phyloP scores from a whole-genome alignment of 1,140 invertebrate species.

The Bombus polaris region DNA sequence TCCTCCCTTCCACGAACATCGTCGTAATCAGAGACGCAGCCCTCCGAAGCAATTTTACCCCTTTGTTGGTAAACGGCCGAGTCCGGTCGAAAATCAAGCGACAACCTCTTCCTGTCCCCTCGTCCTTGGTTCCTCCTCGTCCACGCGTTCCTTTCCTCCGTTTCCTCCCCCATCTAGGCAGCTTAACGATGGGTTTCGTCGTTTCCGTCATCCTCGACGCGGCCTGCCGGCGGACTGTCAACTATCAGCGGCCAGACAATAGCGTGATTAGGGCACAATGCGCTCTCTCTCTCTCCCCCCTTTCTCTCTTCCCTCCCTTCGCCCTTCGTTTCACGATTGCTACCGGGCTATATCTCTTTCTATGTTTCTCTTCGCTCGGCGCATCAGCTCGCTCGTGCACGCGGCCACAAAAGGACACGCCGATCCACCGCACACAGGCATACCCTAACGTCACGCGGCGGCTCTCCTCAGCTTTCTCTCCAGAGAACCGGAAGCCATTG shows the following conservation, averaged over 20 bases:
- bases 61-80: constrained; percentile 56
- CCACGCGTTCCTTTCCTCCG: constrained; percentile 1
- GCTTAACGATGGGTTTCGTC: constrained; percentile 50
- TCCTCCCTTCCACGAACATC: background rate
- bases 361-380: background rate
- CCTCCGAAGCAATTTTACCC: constrained; percentile 61
- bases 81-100: constrained; percentile 47
- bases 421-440: background rate
- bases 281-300: constrained; percentile 4
- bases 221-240: constrained; percentile 49
- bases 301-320: background rate
- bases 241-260: constrained; percentile 70
- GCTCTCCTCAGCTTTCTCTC: constrained; percentile 13
- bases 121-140: background rate
- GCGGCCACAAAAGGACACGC: constrained; percentile 32
- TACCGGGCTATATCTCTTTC: constrained; percentile 15
- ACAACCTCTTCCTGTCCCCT: background rate
- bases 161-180: background rate
- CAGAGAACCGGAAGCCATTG: constrained; percentile 67
- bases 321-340: background rate
- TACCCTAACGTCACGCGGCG: background rate
- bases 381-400: constrained; percentile 2
- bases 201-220: constrained; percentile 41
- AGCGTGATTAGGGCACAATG: constrained; percentile 74
- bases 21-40: constrained; percentile 54